Evolutionary conservation across 30 jellyfish, hydroid and myxozoan species (phyloP).

Genomic region (Turritopsis dohrnii): DNA sequence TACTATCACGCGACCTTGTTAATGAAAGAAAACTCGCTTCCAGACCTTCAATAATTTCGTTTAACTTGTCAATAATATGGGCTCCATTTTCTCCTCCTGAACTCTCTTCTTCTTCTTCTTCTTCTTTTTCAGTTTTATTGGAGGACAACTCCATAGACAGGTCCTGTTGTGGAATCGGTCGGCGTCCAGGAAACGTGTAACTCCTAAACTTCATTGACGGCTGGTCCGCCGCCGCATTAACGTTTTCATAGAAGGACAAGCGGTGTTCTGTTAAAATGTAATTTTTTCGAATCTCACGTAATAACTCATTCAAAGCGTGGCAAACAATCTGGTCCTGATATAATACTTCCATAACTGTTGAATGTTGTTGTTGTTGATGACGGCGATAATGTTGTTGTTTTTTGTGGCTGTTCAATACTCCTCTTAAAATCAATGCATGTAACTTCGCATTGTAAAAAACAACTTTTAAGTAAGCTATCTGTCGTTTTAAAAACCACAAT

Average conservation of each 20-base stretch:
- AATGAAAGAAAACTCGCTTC: slow-evolving; percentile 9
- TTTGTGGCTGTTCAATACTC: background rate
- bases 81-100: background rate
- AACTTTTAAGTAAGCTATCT: background rate
- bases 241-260: background rate
- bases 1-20: background rate
- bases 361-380: background rate
- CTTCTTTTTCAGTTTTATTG: background rate
- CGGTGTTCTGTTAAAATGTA: slow-evolving; percentile 4
- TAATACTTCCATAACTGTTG: background rate
- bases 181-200: background rate
- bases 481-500: background rate
- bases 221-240: background rate
- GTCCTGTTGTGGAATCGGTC: background rate
- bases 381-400: background rate
- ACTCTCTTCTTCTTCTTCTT: background rate
- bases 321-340: slow-evolving; percentile 8
- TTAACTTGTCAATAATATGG: background rate
- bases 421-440: background rate
- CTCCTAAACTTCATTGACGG: background rate
- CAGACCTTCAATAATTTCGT: slow-evolving; percentile 3
- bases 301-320: background rate
- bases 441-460: background rate
- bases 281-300: background rate
- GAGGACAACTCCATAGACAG: background rate